A percentile compares a stretch with the other conserved stretches of the same genome.
Conservation (phyloP, 2,113 vertebrate genomes). For the Entelurus aequoreus region DNA sequence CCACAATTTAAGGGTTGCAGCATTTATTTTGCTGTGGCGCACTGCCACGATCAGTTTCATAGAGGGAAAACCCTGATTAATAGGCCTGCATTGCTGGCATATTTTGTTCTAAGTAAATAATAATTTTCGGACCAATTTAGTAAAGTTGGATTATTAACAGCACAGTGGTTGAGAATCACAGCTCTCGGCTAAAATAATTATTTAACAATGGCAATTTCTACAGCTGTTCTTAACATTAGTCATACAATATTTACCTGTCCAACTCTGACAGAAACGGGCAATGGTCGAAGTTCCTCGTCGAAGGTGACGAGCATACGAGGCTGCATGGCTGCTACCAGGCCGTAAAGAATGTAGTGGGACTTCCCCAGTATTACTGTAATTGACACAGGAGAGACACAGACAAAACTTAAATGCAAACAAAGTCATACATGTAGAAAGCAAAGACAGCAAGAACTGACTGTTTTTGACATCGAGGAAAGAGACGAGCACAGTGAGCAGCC, state of each 20-base stretch:
- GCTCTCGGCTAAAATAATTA: too few species aligned
- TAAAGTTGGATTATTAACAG: too few species aligned
- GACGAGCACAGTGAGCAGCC: slow-evolving; percentile 90
- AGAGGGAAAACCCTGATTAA: too few species aligned
- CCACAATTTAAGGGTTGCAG: too few species aligned
- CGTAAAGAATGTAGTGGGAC: slow-evolving; percentile 94
- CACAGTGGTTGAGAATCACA: too few species aligned
- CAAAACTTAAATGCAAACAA: not conserved
- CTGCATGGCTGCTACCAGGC: slow-evolving; percentile 97
- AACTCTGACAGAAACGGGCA: slow-evolving; percentile 92
- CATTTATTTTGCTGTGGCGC: too few species aligned
- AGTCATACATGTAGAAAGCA: not conserved
- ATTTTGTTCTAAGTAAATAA: too few species aligned
- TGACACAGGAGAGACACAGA: slow-evolving; percentile 30
- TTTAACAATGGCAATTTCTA: too few species aligned
- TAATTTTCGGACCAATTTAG: too few species aligned
- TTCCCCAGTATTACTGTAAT: slow-evolving; percentile 89
- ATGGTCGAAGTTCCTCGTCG: slow-evolving; percentile 89
- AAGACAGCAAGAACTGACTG: slow-evolving; percentile 75
- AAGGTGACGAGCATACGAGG: slow-evolving; percentile 98
- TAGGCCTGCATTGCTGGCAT: too few species aligned
- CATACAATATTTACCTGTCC: slow-evolving; percentile 81
- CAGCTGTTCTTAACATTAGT: not conserved
- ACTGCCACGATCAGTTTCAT: too few species aligned
- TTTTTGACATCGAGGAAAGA: slow-evolving; percentile 98